Evolutionary conservation across 2,797 vertebrate genomes (phyloP).

Genomic region (Tenualosa ilisha): DNA sequence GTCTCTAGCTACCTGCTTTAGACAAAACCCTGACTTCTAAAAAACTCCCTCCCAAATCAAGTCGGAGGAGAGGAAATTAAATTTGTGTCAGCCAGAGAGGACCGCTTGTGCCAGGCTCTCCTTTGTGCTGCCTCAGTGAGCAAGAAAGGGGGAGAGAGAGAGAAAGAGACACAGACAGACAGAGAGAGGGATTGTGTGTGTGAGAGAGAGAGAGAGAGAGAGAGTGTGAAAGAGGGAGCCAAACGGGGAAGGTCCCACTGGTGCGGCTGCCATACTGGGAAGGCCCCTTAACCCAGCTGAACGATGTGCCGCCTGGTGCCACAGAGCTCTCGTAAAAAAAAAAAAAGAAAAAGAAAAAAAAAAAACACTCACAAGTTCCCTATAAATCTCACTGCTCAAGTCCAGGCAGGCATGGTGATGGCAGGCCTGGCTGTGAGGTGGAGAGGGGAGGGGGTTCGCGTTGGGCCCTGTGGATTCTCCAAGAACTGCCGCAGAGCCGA

Average conservation of each 20-base stretch:
- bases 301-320: neutral
- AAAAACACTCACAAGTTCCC: neutral
- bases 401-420: conserved; percentile 4
- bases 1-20: conserved; percentile 27
- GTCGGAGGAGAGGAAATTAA: conserved; percentile 37
- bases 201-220: neutral
- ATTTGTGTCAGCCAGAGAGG: conserved; percentile 28
- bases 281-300: conserved; percentile 5
- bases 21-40: conserved; percentile 25
- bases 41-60: conserved; percentile 24
- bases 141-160: neutral
- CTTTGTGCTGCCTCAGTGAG: conserved; percentile 21
- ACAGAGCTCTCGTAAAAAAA: neutral
- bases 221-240: neutral
- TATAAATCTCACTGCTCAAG: conserved; percentile 8
- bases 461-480: neutral
- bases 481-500: neutral
- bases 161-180: neutral
- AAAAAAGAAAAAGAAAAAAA: neutral
- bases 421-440: neutral
- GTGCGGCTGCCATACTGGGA: neutral
- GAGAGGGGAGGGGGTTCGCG: neutral
- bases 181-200: neutral
- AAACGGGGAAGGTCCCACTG: neutral
- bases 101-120: conserved; percentile 8